Base-by-base conservation (phyloP, 1,140 invertebrate genomes). In the Polyergus mexicanus region DNA sequence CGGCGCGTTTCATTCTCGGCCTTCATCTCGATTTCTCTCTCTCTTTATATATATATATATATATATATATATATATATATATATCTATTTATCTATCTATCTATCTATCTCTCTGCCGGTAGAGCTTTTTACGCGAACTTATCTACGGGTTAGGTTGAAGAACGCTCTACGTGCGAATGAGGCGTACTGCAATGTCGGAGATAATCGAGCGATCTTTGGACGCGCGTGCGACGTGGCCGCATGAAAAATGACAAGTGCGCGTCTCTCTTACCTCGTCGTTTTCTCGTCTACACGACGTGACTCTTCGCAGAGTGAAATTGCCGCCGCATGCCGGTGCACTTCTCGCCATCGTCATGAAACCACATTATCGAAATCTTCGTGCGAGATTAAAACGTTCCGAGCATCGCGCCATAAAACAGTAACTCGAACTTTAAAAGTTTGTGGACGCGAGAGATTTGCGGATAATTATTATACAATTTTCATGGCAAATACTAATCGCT, bases 311-410 rank as follows among this genome's bases (percentile, higher is more conserved):
- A 63, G 86, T 47, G 62, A 81, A 75, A 54, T 25, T 22, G 13
- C 38, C 41, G 68, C 16, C 68, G 25, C 58, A 77, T 71, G 71
- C 69, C 72, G 83, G 51, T 69, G 51, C 78, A 51, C 63, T 84
- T 54, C 54, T 84, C 84, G 87, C 84, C 84, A 47, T 89, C 77
- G 65, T 71, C 58, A 8, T 54, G 62, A 91, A 89, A 86, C 88
- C 84, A 81, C 88, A 84, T 83, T 88, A 74, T 84, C 84, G 38
- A 78, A 78, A 72, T 80, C 38, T 58, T 83, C 51, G 66, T 56
- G 65, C 66, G 81, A 91, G 90, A 91, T 91, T 91, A 91, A 91
- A 91, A 90, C 72, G 85, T 90, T 87, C 56, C 71, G 41, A 28
- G 47, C 65, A 74, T 88, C 60, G 16, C 47, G 54, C 41, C 13